A percentile compares a stretch with the other conserved stretches of the same genome.
phyloP scores from a whole-genome alignment of 2,113 vertebrate species.

The Ia io region DNA sequence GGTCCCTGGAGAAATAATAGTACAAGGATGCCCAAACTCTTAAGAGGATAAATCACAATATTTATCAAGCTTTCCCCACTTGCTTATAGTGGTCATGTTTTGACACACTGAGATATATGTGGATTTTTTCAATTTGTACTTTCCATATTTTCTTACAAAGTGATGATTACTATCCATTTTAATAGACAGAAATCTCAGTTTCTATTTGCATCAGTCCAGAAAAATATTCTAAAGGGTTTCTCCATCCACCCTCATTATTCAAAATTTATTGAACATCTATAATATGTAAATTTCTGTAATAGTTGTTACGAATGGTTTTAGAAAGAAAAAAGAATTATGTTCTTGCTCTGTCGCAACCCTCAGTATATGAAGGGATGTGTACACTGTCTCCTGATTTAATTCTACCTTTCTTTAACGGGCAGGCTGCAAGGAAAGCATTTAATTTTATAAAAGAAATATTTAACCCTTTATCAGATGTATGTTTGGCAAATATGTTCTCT shows the following conservation, averaged over 20 bases:
- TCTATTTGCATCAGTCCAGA: neutral
- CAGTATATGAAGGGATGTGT: neutral
- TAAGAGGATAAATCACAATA: slow-evolving; percentile 37
- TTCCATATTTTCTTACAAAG: neutral
- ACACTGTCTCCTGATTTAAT: neutral
- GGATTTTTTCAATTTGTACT: slow-evolving; percentile 20
- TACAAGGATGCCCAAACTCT: neutral
- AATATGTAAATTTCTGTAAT: neutral
- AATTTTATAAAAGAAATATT: neutral
- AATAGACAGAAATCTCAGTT: neutral
- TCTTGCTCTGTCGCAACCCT: neutral
- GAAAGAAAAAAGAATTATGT: neutral
- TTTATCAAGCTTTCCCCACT: slow-evolving; percentile 14
- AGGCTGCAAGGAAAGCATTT: neutral
- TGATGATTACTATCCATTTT: neutral
- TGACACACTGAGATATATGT: neutral
- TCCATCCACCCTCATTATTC: neutral
- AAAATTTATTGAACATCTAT: neutral
- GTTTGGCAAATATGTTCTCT: too few species aligned
- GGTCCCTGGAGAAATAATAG: slow-evolving; percentile 39
- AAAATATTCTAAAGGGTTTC: neutral
- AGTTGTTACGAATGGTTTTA: neutral
- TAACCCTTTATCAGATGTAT: neutral
- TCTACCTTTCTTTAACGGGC: neutral
- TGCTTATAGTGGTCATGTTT: neutral